Percentiles rank a stretch among this genome's conserved stretches.
Evolutionary conservation across 2,888 invertebrate species (phyloP).

Genomic region (Alloplasta piceator): DNA sequence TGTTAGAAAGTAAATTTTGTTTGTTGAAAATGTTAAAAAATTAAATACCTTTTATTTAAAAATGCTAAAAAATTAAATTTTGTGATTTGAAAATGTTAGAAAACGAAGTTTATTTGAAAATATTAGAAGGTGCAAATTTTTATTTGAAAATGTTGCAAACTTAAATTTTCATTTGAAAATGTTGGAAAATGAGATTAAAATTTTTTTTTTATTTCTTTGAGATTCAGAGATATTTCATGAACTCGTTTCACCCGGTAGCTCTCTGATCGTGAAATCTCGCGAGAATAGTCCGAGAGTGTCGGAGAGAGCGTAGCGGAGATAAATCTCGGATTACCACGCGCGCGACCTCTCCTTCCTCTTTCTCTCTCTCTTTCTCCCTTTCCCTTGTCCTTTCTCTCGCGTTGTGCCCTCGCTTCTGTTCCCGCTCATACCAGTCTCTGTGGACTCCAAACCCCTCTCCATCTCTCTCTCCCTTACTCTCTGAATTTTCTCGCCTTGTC

Average conservation of each 20-base stretch:
- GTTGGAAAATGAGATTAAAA: background rate
- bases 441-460: slow-evolving; percentile 62
- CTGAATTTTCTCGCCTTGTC: slow-evolving; percentile 49
- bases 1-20: background rate
- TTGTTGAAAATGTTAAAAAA: background rate
- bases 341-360: slow-evolving; percentile 42
- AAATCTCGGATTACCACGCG: slow-evolving; percentile 81
- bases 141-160: background rate
- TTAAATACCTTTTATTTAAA: background rate
- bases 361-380: slow-evolving; percentile 67
- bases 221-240: slow-evolving; percentile 11
- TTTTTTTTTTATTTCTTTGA: slow-evolving; percentile 4
- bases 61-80: background rate
- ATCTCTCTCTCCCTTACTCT: slow-evolving; percentile 39
- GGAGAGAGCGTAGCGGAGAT: slow-evolving; percentile 76
- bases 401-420: slow-evolving; percentile 60
- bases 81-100: background rate
- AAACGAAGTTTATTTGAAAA: background rate
- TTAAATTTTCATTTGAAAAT: background rate
- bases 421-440: slow-evolving; percentile 53
- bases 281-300: slow-evolving; percentile 69
- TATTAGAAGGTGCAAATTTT: background rate
- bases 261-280: slow-evolving; percentile 46
- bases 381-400: slow-evolving; percentile 61
- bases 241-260: slow-evolving; percentile 58